Evolutionary conservation across 2,888 invertebrate genomes (phyloP).

Genomic region (Rhagium mordax): DNA sequence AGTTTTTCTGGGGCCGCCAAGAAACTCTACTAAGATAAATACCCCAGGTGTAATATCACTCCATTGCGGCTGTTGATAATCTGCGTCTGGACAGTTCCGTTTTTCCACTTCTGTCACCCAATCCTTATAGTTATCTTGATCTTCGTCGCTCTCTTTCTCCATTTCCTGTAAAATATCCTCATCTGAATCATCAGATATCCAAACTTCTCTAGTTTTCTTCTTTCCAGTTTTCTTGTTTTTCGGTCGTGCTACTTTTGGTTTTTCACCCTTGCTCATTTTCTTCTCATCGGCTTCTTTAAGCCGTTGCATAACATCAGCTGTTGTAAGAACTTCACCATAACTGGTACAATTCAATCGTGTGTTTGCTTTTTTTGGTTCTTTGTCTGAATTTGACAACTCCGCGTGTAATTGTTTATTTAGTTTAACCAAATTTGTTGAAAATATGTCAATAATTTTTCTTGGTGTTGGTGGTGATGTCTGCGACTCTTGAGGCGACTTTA

Average conservation of each 20-base stretch:
- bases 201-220: too few species aligned
- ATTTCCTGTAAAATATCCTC: too few species aligned
- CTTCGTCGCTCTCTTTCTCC: too few species aligned
- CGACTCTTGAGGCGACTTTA: not conserved
- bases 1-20: not conserved
- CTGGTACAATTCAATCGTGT: not conserved
- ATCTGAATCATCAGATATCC: not conserved
- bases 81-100: not conserved
- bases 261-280: too few species aligned
- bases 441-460: not conserved
- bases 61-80: not conserved
- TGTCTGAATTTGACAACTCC: not conserved
- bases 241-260: too few species aligned
- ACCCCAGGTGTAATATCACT: not conserved
- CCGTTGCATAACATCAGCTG: too few species aligned
- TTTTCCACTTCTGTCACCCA: not conserved
- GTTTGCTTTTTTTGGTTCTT: not conserved
- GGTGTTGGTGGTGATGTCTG: not conserved
- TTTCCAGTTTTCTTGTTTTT: too few species aligned
- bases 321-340: not conserved
- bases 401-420: too few species aligned
- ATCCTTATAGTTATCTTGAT: not conserved
- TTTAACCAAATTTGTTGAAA: not conserved
- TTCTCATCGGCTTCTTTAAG: too few species aligned
- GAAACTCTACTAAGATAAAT: not conserved